Evolutionary conservation across 2,888 invertebrate species (phyloP).

Genomic region (Drosophila neoperkinsi): DNA sequence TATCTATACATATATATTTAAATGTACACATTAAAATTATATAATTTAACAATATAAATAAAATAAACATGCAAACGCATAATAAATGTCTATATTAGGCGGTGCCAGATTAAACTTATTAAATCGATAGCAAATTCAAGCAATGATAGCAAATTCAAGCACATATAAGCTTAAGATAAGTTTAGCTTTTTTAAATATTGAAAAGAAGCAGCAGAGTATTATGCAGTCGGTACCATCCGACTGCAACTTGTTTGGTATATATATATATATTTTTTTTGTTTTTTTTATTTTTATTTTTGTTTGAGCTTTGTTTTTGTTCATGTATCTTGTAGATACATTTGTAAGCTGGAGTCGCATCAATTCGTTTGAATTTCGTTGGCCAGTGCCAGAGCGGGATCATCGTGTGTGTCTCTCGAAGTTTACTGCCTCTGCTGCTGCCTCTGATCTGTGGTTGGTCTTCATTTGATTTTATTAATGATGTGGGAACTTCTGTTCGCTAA

Average conservation of each 20-base stretch:
- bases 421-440: constrained; percentile 15
- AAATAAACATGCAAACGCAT: neutral
- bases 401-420: constrained; percentile 65
- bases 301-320: constrained; percentile 32
- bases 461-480: constrained; percentile 73
- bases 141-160: neutral
- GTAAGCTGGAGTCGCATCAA: constrained; percentile 66
- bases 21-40: neutral
- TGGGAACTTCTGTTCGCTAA: constrained; percentile 76
- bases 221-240: neutral
- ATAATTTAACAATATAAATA: neutral
- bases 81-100: neutral
- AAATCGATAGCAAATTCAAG: neutral
- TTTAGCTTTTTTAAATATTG: neutral
- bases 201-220: neutral
- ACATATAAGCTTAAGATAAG: neutral
- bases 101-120: neutral
- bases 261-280: neutral
- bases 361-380: constrained; percentile 71
- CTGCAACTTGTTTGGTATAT: neutral
- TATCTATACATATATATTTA: neutral
- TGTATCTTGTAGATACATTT: constrained; percentile 78
- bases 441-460: constrained; percentile 16
- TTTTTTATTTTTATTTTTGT: constrained; percentile 29
- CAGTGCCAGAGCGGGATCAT: constrained; percentile 57